Conservation (phyloP, 2,113 vertebrate genomes). For the Pterocles orientalis region DNA sequence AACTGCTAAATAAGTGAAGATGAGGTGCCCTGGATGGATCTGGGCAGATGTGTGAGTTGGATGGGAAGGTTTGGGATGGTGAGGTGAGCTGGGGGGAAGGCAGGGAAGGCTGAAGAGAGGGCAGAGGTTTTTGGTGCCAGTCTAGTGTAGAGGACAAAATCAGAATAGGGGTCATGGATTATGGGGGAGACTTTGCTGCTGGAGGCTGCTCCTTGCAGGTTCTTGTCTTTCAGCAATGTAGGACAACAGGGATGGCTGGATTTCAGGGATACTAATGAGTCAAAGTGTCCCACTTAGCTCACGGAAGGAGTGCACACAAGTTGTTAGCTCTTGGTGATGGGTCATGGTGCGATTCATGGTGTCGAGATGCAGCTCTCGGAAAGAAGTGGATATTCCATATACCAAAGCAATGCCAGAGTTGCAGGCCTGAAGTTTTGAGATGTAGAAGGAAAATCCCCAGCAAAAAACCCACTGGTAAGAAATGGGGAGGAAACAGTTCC, state of each 20-base stretch:
- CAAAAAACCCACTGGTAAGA: not conserved
- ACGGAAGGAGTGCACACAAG: not conserved
- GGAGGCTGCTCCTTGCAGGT: not conserved
- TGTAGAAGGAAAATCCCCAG: not conserved
- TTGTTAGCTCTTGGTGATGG: not conserved
- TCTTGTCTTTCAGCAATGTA: not conserved
- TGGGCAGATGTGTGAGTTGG: not conserved
- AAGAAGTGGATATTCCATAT: not conserved
- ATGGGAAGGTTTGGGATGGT: not conserved
- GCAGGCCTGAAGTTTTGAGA: not conserved
- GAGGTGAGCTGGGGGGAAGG: not conserved
- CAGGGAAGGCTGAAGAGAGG: not conserved
- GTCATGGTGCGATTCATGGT: not conserved
- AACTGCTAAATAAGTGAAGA: constrained; percentile 39
- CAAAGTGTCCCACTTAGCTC: not conserved
- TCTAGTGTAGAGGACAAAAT: not conserved
- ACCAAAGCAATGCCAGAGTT: not conserved
- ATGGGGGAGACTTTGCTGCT: not conserved
- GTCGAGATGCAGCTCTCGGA: fast-evolving
- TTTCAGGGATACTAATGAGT: not conserved
- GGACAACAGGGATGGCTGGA: not conserved
- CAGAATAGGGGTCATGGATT: not conserved
- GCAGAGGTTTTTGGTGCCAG: not conserved
- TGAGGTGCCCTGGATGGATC: not conserved
- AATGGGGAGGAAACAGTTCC: not conserved